Percentiles rank a stretch among this genome's conserved stretches.
phyloP scores from a whole-genome alignment of 2,888 invertebrate species.

The Chaitophorus viminalis region DNA sequence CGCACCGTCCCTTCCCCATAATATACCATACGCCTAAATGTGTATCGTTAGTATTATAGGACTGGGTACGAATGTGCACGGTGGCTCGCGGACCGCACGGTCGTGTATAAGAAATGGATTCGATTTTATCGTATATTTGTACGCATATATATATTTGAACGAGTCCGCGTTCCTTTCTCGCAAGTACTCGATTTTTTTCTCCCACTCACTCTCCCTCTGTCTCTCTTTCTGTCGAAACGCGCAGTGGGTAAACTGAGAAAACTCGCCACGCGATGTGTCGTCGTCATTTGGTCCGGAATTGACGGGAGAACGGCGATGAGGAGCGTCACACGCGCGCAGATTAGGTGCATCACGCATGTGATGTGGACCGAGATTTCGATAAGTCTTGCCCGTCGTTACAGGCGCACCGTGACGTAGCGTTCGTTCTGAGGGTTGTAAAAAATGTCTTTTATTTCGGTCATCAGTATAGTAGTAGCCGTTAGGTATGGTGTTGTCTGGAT shows the following conservation, averaged over 20 bases:
- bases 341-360: no score
- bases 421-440: no score
- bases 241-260: neutral
- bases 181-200: neutral
- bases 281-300: neutral
- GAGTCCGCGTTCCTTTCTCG: neutral
- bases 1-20: no score
- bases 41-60: no score
- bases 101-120: neutral
- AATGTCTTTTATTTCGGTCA: no score
- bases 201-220: neutral
- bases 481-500: no score
- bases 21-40: no score
- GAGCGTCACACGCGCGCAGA: neutral
- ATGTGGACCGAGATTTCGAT: neutral
- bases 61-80: no score
- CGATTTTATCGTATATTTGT: neutral
- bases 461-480: no score
- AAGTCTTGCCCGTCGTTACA: neutral
- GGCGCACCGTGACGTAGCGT: no score
- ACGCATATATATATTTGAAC: no score
- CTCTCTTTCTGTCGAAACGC: neutral
- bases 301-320: neutral
- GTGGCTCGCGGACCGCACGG: no score
- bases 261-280: neutral